Evolutionary conservation across 2,888 invertebrate species (phyloP).

Genomic region (Argyresthia goedartella): DNA sequence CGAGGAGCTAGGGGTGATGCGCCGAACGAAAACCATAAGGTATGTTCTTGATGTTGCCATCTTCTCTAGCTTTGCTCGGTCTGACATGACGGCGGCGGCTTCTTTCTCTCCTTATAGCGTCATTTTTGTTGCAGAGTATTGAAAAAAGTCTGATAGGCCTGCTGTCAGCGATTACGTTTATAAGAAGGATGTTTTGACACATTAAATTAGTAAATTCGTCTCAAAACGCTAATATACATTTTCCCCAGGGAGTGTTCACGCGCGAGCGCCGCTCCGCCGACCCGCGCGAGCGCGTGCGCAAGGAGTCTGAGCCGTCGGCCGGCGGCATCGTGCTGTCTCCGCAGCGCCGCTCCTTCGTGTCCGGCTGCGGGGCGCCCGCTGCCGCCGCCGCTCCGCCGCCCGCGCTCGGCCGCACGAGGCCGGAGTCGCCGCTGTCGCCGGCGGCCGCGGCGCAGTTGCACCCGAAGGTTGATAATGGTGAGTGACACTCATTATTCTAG

Average conservation of each 20-base stretch:
- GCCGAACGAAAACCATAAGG: conserved; percentile 66
- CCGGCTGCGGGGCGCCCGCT: conserved; percentile 85
- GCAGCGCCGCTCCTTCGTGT: conserved; percentile 87
- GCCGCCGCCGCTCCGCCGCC: conserved; percentile 47
- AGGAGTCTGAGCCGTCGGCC: conserved; percentile 76
- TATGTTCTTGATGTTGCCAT: too few species aligned
- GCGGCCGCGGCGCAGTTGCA: conserved; percentile 17
- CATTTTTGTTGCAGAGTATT: neutral
- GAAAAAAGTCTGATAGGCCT: neutral
- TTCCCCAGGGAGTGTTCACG: too few species aligned
- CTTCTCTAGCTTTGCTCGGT: too few species aligned
- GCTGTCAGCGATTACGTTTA: too few species aligned
- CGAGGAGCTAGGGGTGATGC: conserved; percentile 64
- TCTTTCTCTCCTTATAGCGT: too few species aligned
- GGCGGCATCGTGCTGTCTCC: conserved; percentile 85
- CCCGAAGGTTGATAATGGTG: conserved; percentile 41
- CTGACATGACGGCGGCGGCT: too few species aligned
- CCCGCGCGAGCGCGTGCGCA: conserved; percentile 82
- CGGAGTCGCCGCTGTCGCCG: conserved; percentile 34
- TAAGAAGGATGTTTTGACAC: too few species aligned
- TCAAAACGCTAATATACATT: too few species aligned
- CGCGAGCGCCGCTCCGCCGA: conserved; percentile 70
- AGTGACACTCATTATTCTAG: too few species aligned
- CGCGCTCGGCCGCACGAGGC: conserved; percentile 18
- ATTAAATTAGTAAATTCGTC: too few species aligned